Percentiles rank a stretch among this genome's conserved stretches.
Evolutionary conservation across 1,140 invertebrate genomes (phyloP).

Genomic region (Euglossa dilemma): DNA sequence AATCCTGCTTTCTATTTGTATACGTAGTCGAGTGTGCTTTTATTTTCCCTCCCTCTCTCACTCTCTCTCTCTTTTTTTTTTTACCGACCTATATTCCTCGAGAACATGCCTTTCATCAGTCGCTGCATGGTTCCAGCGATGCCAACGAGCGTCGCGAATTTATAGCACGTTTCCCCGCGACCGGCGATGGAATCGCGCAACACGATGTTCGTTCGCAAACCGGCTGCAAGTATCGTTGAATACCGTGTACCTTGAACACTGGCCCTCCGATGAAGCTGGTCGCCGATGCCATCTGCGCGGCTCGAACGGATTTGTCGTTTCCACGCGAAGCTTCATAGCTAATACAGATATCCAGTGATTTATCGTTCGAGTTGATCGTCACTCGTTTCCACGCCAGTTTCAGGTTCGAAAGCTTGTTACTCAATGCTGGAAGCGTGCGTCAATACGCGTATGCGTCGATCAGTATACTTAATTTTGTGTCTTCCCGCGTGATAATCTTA

Average conservation of each 20-base stretch:
- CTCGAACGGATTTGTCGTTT: slow-evolving; percentile 63
- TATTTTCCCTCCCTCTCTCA: neutral
- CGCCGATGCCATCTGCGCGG: slow-evolving; percentile 19
- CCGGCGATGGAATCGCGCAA: slow-evolving; percentile 25
- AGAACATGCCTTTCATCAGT: slow-evolving; percentile 50
- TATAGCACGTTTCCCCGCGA: slow-evolving; percentile 49
- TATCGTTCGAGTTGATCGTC: slow-evolving; percentile 46
- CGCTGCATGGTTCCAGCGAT: slow-evolving; percentile 22
- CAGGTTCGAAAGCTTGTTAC: slow-evolving; percentile 23
- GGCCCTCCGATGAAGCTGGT: slow-evolving; percentile 30
- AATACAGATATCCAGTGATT: slow-evolving; percentile 49
- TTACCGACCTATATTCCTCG: slow-evolving; percentile 41
- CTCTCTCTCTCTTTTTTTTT: neutral
- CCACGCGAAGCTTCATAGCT: slow-evolving; percentile 57
- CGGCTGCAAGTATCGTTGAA: slow-evolving; percentile 48
- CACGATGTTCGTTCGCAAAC: slow-evolving; percentile 60
- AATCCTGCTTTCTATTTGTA: slow-evolving; percentile 21
- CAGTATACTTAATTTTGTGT: neutral
- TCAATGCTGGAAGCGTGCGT: slow-evolving; percentile 25
- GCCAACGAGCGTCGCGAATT: slow-evolving; percentile 48
- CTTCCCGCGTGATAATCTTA: too few relatives aligned
- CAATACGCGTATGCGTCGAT: too few relatives aligned
- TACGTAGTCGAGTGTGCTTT: neutral
- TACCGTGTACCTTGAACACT: slow-evolving; percentile 29
- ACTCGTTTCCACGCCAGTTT: slow-evolving; percentile 38